Base-by-base conservation (phyloP, 2,113 vertebrate genomes). In the Pogonocichla stellata region DNA sequence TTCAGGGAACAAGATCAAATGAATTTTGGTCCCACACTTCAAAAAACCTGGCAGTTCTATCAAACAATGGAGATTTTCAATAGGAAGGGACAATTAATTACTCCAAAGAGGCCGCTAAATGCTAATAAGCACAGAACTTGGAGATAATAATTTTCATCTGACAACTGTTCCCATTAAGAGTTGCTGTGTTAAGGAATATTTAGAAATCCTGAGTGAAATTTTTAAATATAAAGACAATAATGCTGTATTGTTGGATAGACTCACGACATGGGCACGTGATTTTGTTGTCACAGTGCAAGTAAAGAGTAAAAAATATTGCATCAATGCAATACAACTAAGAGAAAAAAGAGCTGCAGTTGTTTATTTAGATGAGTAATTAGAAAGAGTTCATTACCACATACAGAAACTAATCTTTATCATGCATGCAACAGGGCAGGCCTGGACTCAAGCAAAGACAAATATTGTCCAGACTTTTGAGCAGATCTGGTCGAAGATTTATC, bases 1-100 rank as follows among this genome's bases (percentile, higher is more conserved):
- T 95, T 84, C 69, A 73, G 64, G 71, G 74, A 84, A 92, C 70
- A 43, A 85, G 56, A 95, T 84, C 72, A 88, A 92, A 92, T 61
- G 18, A 93, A 80, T 92, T 95, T 90, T 84, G 43, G 42, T 92
- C 80, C 26, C 28, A 53, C 31, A 36, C 69, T 96, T 85, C 60
- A 89, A 89, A 95, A 95, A 95, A 85, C 7, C 83, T 95, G 93
- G 86, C 93, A 89, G 43, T 90, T 84, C 34, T 82, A 79, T 54
- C 75, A 74, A 95, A 85, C 64, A 92, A 88, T 60, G 56, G 58
- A 92, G 60, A 50, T 81, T 88, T 94, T 95, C 88, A 85, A 91
- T 72, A 80, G 79, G 56, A 91, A 91, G 89, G 62, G 71, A 69
- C 69, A 91, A 90, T 87, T 95, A 88, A 77, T 90, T 96, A 60